Conservation (phyloP, 1,140 invertebrate genomes). For the Cheumatopsyche charites region DNA sequence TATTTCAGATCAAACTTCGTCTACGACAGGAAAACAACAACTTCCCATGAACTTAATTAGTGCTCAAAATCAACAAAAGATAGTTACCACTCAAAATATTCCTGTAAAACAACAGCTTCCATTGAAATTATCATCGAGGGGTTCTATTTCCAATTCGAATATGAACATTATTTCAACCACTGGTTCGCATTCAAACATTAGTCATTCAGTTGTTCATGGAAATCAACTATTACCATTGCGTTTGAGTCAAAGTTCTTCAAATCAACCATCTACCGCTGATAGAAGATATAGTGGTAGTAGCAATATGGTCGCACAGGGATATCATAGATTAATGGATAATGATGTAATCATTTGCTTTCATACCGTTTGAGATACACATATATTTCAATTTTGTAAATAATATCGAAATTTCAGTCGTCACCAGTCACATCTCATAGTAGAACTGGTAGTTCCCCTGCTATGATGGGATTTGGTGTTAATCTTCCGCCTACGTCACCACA, state of each 20-base stretch:
- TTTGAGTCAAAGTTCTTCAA: slow-evolving; percentile 38
- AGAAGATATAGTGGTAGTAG: slow-evolving; percentile 55
- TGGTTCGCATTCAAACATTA: slow-evolving; percentile 30
- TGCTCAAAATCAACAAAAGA: slow-evolving; percentile 83
- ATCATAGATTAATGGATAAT: slow-evolving; percentile 46
- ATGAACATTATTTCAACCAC: neutral
- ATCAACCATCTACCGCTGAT: slow-evolving; percentile 54
- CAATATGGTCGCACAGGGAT: slow-evolving; percentile 39
- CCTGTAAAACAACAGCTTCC: slow-evolving; percentile 84
- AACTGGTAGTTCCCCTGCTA: slow-evolving; percentile 57
- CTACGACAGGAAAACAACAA: slow-evolving; percentile 51
- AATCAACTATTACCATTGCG: slow-evolving; percentile 44
- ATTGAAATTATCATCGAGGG: slow-evolving; percentile 71
- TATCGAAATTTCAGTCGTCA: slow-evolving; percentile 40
- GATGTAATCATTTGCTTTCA: slow-evolving; percentile 39
- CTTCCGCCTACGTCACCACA: slow-evolving; percentile 49
- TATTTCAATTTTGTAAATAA: neutral
- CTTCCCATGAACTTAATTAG: slow-evolving; percentile 79
- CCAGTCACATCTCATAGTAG: slow-evolving; percentile 57
- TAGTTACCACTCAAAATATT: slow-evolving; percentile 59
- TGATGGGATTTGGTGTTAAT: slow-evolving; percentile 54
- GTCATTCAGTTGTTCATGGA: slow-evolving; percentile 41
- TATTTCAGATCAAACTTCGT: slow-evolving; percentile 45
- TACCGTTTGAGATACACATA: neutral
- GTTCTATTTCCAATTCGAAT: slow-evolving; percentile 21